Conservation (phyloP, 2,113 vertebrate species). For the Crotalus horridus region DNA sequence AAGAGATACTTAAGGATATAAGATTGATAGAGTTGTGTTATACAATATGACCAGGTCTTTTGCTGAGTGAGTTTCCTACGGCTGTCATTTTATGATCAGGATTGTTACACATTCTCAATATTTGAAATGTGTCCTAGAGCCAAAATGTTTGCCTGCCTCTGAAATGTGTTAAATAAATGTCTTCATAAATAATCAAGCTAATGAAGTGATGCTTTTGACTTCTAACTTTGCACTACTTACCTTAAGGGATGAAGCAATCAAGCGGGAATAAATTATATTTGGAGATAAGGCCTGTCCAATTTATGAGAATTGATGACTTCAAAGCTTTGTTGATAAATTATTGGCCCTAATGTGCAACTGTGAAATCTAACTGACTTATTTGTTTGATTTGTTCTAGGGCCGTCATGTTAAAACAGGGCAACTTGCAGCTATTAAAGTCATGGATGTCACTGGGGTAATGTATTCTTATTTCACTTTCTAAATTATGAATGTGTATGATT, state of each 20-base stretch:
- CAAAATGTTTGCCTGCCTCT: not conserved
- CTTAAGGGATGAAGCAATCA: not conserved
- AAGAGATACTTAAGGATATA: not conserved
- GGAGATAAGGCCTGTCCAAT: not conserved
- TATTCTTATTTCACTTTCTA: constrained; percentile 44
- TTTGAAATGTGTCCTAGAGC: not conserved
- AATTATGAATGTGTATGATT: constrained; percentile 4
- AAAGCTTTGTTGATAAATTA: not conserved
- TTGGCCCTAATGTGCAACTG: not conserved
- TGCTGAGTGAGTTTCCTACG: not conserved
- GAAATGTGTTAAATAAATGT: not conserved
- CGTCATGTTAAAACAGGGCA: constrained; percentile 98
- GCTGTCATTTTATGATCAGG: not conserved
- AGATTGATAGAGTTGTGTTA: not conserved
- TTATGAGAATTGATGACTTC: not conserved
- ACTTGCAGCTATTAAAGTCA: constrained; percentile 97
- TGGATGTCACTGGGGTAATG: constrained; percentile 97
- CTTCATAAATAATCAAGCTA: not conserved
- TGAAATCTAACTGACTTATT: constrained; percentile 38
- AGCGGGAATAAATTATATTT: not conserved
- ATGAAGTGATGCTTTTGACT: not conserved
- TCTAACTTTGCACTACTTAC: not conserved
- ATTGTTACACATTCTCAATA: not conserved
- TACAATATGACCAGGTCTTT: not conserved
- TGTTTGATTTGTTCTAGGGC: constrained; percentile 76